Base-by-base conservation (phyloP, 2,888 invertebrate species). In the Entomobrya proxima region DNA sequence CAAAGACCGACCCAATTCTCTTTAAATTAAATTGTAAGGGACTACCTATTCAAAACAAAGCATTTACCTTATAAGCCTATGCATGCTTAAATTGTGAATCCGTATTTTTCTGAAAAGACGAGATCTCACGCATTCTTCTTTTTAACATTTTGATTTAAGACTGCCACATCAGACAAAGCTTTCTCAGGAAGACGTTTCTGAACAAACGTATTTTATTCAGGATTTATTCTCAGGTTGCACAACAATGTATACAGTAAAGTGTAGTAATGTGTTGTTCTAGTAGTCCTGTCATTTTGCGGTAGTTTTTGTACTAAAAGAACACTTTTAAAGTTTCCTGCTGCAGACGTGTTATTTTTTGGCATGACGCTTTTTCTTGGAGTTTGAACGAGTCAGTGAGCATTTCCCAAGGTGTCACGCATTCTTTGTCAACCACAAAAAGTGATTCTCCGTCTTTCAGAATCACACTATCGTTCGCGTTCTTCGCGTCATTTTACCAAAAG, bases 331-430 rank as follows among this genome's bases (percentile, higher is more conserved):
- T 69, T 37, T 52, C 50, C 32, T 47, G 32, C 55, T 50, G 67
- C 24, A 67, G 52, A 52, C 27, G 69, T 55, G 44, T 27, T 76
- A 35, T 52, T 74, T 72, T 85, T 44, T 80, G 50, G 67, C 52
- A 85, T 81, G 81, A 81, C 58, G 75, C 35, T 80, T 37, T 52
- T 75, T 52, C 35, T 80, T 69, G 40, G 61, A 81, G 61, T 74
- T 50, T 37, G 30, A 40, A 50, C 61, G 83, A 84, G 77, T 77
- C 77, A 84, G 50, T 84, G 77, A 84, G 83, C 83, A 84, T 84
- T 84, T 83, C 83, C 77, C 79, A 79, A 86, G 77, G 69, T 85
- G 86, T 88, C 88, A 88, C 88, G 88, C 86, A 88, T 88, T 88
- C 85, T 86, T 85, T 88, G 77, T 86, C 86, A 88, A 88, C 88